A percentile compares a stretch with the other conserved stretches of the same genome.
Conservation (phyloP, 2,888 invertebrate genomes). For the Apamea crenata region DNA sequence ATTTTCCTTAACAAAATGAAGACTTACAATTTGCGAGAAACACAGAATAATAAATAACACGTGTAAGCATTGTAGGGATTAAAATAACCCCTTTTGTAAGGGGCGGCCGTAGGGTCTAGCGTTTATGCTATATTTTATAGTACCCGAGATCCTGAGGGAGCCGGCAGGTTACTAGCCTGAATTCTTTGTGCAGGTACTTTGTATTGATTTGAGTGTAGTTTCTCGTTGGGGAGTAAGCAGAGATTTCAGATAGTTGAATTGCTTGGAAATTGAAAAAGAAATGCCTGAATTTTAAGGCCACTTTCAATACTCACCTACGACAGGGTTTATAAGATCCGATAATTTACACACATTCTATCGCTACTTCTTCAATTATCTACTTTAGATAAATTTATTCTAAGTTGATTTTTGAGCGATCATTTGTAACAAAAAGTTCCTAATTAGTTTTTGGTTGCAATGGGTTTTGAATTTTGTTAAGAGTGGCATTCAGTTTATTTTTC, state of each 20-base stretch:
- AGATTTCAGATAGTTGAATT: background rate
- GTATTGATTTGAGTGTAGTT: conserved; percentile 33
- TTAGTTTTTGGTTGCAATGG: too few relatives aligned
- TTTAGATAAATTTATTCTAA: background rate
- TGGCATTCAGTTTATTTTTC: too few relatives aligned
- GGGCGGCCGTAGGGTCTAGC: conserved; percentile 43
- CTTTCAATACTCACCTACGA: background rate
- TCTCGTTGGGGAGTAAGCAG: conserved; percentile 1
- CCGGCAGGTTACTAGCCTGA: conserved; percentile 20
- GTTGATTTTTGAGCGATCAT: background rate
- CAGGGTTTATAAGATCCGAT: too few relatives aligned
- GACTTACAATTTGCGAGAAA: conserved; percentile 53
- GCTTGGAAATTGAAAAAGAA: background rate
- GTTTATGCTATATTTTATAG: conserved; percentile 62
- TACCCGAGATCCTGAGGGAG: conserved; percentile 46
- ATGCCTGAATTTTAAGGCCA: background rate
- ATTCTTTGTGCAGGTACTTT: conserved; percentile 27
- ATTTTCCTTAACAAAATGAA: conserved; percentile 51
- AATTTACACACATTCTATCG: too few relatives aligned
- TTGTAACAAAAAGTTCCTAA: too few relatives aligned
- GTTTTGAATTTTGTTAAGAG: too few relatives aligned
- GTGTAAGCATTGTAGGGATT: conserved; percentile 62
- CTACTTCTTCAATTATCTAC: too few relatives aligned
- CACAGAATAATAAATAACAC: conserved; percentile 61
- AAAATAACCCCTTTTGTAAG: conserved; percentile 62